phyloP scores from a whole-genome alignment of 1,140 invertebrate species.

The Drosophila melanica region DNA sequence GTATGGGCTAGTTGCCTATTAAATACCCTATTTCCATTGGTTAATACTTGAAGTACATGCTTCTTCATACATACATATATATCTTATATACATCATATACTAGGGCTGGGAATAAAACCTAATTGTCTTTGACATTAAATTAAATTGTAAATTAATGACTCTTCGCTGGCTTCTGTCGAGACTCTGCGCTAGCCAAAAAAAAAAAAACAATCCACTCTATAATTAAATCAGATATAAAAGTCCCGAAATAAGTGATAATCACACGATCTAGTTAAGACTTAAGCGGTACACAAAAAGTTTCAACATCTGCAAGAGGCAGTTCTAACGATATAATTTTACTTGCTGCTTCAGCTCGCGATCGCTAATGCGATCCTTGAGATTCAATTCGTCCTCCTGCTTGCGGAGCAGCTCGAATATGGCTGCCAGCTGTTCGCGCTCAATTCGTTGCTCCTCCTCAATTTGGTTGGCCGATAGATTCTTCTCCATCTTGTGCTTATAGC shows the following conservation, averaged over 20 bases:
- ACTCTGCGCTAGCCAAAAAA: neutral
- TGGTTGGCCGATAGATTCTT: conserved; percentile 65
- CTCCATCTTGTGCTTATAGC: conserved; percentile 66
- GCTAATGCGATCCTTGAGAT: conserved; percentile 77
- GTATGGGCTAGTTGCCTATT: too few relatives aligned
- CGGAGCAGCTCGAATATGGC: conserved; percentile 77
- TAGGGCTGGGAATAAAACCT: conserved; percentile 16
- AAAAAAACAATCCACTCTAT: neutral
- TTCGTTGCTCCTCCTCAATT: conserved; percentile 74
- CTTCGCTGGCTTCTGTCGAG: neutral
- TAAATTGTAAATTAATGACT: conserved; percentile 8
- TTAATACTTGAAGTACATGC: conserved; percentile 33
- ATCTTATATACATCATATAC: conserved; percentile 20
- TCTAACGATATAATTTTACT: conserved; percentile 70
- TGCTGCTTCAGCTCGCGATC: conserved; percentile 74
- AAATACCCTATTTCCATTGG: neutral
- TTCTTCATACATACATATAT: neutral
- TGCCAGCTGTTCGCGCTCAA: conserved; percentile 74
- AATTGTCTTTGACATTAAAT: conserved; percentile 1
- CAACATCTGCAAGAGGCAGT: neutral
- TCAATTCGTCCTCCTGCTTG: conserved; percentile 74
- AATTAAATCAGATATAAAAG: neutral
- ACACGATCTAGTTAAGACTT: conserved; percentile 20
- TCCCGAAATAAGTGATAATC: conserved; percentile 12
- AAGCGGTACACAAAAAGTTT: neutral